Conservation (phyloP, 1,140 invertebrate genomes). For the Papilio xuthus region DNA sequence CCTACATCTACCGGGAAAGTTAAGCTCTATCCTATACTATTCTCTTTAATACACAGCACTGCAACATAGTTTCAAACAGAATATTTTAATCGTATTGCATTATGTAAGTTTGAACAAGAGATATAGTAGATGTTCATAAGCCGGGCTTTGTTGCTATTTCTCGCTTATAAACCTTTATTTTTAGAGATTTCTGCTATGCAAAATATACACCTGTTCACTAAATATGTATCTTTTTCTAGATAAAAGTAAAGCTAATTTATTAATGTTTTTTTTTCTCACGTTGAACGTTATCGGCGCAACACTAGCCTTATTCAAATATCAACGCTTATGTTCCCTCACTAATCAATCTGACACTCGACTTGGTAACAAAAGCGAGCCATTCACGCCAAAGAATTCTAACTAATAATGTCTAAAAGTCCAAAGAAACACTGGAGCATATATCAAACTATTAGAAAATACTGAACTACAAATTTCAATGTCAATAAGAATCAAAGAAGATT, state of each 20-base stretch:
- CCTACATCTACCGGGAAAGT: slow-evolving; percentile 12
- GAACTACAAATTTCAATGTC: no score
- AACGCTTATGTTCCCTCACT: no score
- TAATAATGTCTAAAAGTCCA: no score
- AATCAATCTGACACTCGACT: no score
- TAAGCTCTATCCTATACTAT: slow-evolving; percentile 19
- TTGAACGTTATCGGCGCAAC: no score
- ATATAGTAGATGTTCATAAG: neutral
- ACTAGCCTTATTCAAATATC: no score
- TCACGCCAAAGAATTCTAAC: no score
- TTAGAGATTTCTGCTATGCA: neutral
- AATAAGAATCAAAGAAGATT: no score
- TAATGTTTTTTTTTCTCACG: no score
- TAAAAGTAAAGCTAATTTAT: neutral
- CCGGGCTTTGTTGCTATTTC: neutral
- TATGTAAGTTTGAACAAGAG: neutral
- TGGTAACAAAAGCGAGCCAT: no score
- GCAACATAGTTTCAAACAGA: slow-evolving; percentile 20
- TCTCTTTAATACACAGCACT: slow-evolving; percentile 9
- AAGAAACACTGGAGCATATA: no score
- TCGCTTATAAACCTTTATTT: neutral
- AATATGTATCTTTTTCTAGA: neutral
- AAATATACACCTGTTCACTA: neutral
- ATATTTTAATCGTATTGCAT: slow-evolving; percentile 19
- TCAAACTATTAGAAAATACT: no score